Base-by-base conservation (phyloP, 2,888 invertebrate species). In the Andrena bucephala region DNA sequence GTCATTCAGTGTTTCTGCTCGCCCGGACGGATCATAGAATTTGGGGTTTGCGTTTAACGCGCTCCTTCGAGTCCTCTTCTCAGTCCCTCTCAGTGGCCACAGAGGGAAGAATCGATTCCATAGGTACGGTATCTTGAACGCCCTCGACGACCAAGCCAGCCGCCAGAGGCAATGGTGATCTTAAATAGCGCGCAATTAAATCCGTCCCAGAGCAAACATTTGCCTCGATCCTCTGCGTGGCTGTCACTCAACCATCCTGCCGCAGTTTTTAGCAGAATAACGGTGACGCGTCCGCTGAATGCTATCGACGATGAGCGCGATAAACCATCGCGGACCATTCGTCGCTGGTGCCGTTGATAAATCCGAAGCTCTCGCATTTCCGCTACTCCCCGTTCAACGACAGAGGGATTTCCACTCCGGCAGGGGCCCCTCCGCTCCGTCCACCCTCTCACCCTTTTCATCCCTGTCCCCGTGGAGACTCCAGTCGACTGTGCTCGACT, bases 111-210 rank as follows among this genome's bases (percentile, higher is more conserved):
- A 50, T 75, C 69, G 62, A 71, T 76, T 54, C 31, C 42, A 48
- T 66, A 57, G 27, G 29, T 36, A 36, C n/a, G 31, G 57, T 31
- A 48, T 65, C 71, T 77, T 75, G 24, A 29, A 63, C n/a, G 57
- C 31, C 63, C 42, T 60, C 27, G 42, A n/a, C 74, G 59, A 48
- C 65, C 54, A 50, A 50, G 33, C 54, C 27, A 33, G 13, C 60
- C 77, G 67, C 13, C 71, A 7, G 13, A 16, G n/a, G 16, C 24
- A 13, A 13, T 16, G 33, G 27, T n/a, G 36, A 60, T 67, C 52
- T 69, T 57, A 36, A 73, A 65, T 42, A 54, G n/a, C 29, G 13
- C 67, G 31, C 66, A 71, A 71, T 73, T 77, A 76, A 80, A 63
- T 63, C 63, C 62, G 52, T 42, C 52, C 42, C 16, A 5, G 57